phyloP scores from a whole-genome alignment of 1,140 invertebrate species.

The Sinella curviseta region DNA sequence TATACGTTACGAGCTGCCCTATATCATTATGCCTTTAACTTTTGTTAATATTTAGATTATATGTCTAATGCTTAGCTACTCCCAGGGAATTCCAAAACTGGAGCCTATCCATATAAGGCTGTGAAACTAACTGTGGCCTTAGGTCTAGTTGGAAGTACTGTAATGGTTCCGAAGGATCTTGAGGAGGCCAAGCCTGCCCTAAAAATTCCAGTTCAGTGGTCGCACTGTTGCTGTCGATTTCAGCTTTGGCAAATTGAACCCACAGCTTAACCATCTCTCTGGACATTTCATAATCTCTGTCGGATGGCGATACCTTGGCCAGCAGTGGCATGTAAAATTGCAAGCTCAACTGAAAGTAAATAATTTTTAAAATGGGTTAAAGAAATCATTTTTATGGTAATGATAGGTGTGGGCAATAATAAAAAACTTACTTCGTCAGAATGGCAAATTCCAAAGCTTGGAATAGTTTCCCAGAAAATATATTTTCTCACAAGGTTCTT shows the following conservation, averaged over 20 bases:
- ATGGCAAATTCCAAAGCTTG: not conserved
- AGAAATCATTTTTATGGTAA: not conserved
- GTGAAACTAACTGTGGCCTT: not conserved
- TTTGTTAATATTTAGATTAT: too few species aligned
- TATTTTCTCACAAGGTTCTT: slow-evolving; percentile 29
- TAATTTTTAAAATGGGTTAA: not conserved
- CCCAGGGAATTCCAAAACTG: not conserved
- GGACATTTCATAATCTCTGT: slow-evolving; percentile 38
- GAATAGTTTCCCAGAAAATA: not conserved
- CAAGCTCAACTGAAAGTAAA: slow-evolving; percentile 20
- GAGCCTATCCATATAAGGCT: not conserved
- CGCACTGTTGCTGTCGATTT: slow-evolving; percentile 36
- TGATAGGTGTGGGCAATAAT: too few species aligned
- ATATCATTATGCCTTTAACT: too few species aligned
- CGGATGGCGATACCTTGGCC: slow-evolving; percentile 5
- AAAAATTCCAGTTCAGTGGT: not conserved
- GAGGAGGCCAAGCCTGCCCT: not conserved
- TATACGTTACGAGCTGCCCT: too few species aligned
- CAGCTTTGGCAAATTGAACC: slow-evolving; percentile 52
- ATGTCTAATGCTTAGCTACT: not conserved
- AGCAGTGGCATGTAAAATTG: slow-evolving; percentile 26
- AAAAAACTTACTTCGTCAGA: not conserved
- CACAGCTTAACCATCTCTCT: slow-evolving; percentile 36
- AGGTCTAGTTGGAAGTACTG: not conserved
- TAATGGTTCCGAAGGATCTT: not conserved